Evolutionary conservation across 1,140 invertebrate species (phyloP), one percentile per base, ranked within the genome.

Genomic region (Dendrolimus punctatus): DNA sequence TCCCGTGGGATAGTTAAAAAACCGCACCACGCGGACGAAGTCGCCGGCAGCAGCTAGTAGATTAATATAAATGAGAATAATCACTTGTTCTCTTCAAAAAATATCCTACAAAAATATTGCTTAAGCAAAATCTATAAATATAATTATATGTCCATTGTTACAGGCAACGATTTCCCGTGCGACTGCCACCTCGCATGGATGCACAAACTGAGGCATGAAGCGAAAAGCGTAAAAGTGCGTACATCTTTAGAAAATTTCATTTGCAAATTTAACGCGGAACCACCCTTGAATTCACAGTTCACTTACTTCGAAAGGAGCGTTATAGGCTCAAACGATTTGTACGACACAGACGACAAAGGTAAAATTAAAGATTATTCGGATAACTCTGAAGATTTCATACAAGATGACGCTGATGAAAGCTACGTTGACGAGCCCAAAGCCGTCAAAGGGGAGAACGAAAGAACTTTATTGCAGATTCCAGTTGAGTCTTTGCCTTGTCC

Each of bases 141-240:
- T 55, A 50, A 45, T 39, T 45, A 7, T 40, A 36, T 36, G 5
- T 4, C 5, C 46, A 52, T 75, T 84, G 69, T 84, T 82, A 50
- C 90, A 95, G 93, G 91, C 65, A 95, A 94, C 85, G 91, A 91
- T 69, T 92, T 95, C 80, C 88, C 90, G 67, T 95, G 94, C 85
- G 92, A 94, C 82, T 94, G 93, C 75, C 92, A 93, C 58, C 88
- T 95, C 60, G 88, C 91, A 10, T 95, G 94, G 93, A 91, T 94
- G 83, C 92, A 92, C 80, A 89, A 89, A 55, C 79, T 95, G 57
- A 90, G 90, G 58, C 93, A 93, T 74, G 92, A 93, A 66, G 93
- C 93, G 56, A 91, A 90, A 71, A 93, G 92, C 71, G 79, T 87
- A 44, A 90, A 91, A 77, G 88, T 94, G 57, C 88, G 90, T 54